phyloP scores from a whole-genome alignment of 2,888 invertebrate genomes.

The Alviniconcha strummeri region DNA sequence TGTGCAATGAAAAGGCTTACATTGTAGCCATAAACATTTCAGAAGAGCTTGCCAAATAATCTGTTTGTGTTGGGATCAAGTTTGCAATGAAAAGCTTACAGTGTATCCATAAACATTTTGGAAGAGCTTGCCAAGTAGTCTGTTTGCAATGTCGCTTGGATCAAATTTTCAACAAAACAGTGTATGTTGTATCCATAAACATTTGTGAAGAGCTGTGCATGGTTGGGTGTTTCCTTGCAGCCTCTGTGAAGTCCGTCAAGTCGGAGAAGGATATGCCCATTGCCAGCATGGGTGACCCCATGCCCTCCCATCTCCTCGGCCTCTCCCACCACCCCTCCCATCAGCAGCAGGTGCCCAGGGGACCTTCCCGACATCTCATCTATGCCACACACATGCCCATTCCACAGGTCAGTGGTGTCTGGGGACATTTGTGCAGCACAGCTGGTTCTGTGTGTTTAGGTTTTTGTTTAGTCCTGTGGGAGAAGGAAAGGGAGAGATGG shows the following conservation, averaged over 20 bases:
- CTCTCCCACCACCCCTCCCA: slow-evolving; percentile 39
- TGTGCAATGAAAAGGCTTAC: too few relatives aligned
- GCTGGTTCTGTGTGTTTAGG: neutral
- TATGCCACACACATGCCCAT: slow-evolving; percentile 97
- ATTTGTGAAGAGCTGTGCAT: too few relatives aligned
- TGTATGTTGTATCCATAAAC: too few relatives aligned
- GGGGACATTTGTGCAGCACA: neutral
- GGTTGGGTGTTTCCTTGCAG: slow-evolving; percentile 73
- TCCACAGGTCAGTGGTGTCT: neutral
- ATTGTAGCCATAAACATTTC: too few relatives aligned
- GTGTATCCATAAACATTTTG: too few relatives aligned
- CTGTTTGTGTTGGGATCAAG: too few relatives aligned
- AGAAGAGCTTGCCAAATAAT: too few relatives aligned
- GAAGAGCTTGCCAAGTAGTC: neutral
- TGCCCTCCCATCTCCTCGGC: slow-evolving; percentile 37
- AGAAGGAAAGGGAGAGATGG: neutral
- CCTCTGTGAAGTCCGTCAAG: slow-evolving; percentile 73
- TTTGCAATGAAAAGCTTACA: too few relatives aligned
- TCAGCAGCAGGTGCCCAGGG: slow-evolving; percentile 51
- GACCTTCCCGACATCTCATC: slow-evolving; percentile 68
- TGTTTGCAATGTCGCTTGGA: too few relatives aligned
- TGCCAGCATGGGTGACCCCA: slow-evolving; percentile 69
- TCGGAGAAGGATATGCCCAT: slow-evolving; percentile 69
- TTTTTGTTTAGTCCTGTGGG: neutral
- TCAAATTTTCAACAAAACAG: too few relatives aligned